Evolutionary conservation across 2,888 invertebrate species (phyloP).

Genomic region (Sesia bembeciformis): DNA sequence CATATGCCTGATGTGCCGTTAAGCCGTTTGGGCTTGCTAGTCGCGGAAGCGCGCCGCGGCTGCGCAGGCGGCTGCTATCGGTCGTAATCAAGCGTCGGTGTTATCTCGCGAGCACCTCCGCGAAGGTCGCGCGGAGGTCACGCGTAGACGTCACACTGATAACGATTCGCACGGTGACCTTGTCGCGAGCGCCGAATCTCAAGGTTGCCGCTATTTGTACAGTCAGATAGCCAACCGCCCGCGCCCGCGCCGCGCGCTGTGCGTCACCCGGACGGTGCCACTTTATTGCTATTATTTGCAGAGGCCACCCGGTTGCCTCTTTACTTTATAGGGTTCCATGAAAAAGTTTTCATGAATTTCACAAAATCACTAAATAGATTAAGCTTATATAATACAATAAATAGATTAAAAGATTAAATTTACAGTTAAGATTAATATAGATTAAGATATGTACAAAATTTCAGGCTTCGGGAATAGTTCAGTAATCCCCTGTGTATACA

Average conservation of each 20-base stretch:
- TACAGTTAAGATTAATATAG: too few relatives aligned
- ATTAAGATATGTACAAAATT: too few relatives aligned
- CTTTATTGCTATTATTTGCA: slow-evolving; percentile 53
- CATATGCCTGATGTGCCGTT: too few relatives aligned
- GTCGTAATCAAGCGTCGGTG: slow-evolving; percentile 55
- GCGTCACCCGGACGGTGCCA: slow-evolving; percentile 55
- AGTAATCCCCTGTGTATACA: too few relatives aligned
- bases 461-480: too few relatives aligned
- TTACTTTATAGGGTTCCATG: slow-evolving; percentile 11
- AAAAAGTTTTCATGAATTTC: too few relatives aligned
- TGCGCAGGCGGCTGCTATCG: slow-evolving; percentile 34
- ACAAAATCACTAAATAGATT: too few relatives aligned
- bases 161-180: slow-evolving; percentile 73
- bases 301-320: slow-evolving; percentile 40
- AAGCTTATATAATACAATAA: too few relatives aligned
- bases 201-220: slow-evolving; percentile 71
- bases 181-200: slow-evolving; percentile 69
- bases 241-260: slow-evolving; percentile 21
- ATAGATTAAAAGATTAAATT: too few relatives aligned
- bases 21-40: neutral
- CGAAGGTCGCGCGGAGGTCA: slow-evolving; percentile 59
- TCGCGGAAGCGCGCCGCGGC: slow-evolving; percentile 16
- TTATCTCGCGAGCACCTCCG: slow-evolving; percentile 66
- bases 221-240: slow-evolving; percentile 49
- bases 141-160: slow-evolving; percentile 68